A percentile compares a stretch with the other conserved stretches of the same genome.
phyloP scores from a whole-genome alignment of 2,113 vertebrate genomes.

The Scalopus aquaticus region DNA sequence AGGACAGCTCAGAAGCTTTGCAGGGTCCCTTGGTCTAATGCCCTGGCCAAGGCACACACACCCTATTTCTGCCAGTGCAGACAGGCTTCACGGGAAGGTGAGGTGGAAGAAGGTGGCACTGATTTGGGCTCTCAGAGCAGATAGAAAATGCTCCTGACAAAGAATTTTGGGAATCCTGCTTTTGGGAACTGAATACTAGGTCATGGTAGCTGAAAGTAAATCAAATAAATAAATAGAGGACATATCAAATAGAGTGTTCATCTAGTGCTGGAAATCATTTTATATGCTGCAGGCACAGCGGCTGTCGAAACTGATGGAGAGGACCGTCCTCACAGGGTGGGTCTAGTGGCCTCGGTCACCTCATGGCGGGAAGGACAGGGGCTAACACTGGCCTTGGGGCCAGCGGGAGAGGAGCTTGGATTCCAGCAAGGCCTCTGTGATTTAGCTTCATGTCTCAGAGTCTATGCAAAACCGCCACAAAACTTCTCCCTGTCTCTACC shows the following conservation, averaged over 20 bases:
- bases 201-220: not conserved
- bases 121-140: not conserved
- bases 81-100: fast-evolving
- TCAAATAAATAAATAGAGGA: not conserved
- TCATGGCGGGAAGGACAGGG: not conserved
- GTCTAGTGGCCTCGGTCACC: too few relatives aligned
- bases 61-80: not conserved
- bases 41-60: not conserved
- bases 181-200: not conserved
- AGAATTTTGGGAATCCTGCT: not conserved
- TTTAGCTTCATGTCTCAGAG: not conserved
- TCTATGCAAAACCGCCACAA: not conserved
- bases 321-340: not conserved
- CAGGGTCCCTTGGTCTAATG: too few relatives aligned
- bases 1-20: not conserved
- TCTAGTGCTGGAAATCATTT: not conserved
- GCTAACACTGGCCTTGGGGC: not conserved
- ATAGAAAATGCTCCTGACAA: not conserved
- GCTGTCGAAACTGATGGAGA: not conserved
- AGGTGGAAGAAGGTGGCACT: too few relatives aligned
- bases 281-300: not conserved
- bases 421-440: not conserved
- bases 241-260: not conserved
- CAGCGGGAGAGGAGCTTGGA: not conserved
- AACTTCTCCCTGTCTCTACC: not conserved